Conservation (phyloP, 2,888 invertebrate genomes). For the Eristalis intricaria region DNA sequence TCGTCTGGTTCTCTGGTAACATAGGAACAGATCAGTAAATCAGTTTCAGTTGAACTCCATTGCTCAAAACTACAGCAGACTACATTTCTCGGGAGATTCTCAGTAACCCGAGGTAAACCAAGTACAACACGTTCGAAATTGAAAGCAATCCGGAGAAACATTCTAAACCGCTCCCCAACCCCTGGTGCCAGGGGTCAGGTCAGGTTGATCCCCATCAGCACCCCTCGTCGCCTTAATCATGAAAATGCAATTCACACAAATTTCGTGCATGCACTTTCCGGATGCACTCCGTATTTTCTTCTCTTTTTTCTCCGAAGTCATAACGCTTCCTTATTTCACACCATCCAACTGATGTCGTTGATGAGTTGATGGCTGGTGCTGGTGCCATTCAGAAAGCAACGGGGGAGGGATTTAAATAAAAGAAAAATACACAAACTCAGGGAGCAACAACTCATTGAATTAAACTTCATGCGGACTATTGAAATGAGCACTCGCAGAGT, state of each 20-base stretch:
- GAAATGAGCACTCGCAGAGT: constrained; percentile 37
- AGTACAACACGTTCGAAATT: background rate
- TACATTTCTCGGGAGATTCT: background rate
- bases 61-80: no score
- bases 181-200: background rate
- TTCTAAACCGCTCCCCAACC: background rate
- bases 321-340: constrained; percentile 46
- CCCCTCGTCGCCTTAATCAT: background rate
- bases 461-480: constrained; percentile 67
- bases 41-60: no score
- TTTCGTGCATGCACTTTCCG: background rate
- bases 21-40: no score
- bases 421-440: constrained; percentile 50
- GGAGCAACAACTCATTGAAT: constrained; percentile 68
- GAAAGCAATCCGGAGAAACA: background rate
- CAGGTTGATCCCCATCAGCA: background rate
- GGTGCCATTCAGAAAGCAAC: background rate
- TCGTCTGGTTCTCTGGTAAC: no score
- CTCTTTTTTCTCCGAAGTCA: constrained; percentile 5
- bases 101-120: background rate
- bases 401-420: constrained; percentile 14
- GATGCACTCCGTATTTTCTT: background rate
- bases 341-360: background rate
- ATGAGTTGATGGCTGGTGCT: background rate
- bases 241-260: background rate